Percentiles rank a stretch among this genome's conserved stretches.
phyloP scores from a whole-genome alignment of 2,888 invertebrate genomes.

The Ceriagrion tenellum region DNA sequence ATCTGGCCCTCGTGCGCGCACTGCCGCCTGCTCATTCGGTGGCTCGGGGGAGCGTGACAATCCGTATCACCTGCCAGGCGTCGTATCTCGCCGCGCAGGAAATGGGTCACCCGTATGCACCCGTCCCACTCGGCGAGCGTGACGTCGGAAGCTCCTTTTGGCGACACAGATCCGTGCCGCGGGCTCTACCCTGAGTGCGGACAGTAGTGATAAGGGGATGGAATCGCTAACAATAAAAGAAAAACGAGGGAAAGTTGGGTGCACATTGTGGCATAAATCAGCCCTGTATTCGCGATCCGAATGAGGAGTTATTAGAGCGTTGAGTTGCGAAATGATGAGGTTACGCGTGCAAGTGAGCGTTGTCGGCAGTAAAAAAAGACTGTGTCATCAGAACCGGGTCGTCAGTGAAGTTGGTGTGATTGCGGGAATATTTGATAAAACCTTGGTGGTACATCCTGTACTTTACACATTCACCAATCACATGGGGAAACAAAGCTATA shows the following conservation, averaged over 20 bases:
- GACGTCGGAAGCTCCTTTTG: not conserved
- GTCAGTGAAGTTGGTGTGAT: no score
- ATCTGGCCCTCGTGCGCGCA: no score
- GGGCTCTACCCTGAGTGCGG: not conserved
- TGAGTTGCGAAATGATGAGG: not conserved
- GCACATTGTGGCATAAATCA: not conserved
- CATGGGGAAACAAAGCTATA: no score
- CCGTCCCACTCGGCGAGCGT: not conserved
- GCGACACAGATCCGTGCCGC: not conserved
- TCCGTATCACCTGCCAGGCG: not conserved
- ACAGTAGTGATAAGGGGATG: not conserved
- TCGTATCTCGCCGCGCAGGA: not conserved
- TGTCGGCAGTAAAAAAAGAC: no score
- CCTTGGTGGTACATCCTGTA: no score
- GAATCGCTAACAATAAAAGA: not conserved
- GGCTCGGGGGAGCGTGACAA: not conserved
- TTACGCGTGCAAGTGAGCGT: not conserved
- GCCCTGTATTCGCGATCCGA: no score
- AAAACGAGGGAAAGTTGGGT: not conserved
- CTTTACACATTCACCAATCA: no score
- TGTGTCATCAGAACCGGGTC: no score
- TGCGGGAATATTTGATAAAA: no score
- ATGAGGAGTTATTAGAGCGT: not conserved
- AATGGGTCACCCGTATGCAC: slow-evolving; percentile 1
- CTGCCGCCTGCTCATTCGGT: not conserved